Evolutionary conservation across 2,113 vertebrate species (phyloP), one percentile per base, ranked within the genome.

Genomic region (Anthoscopus minutus): DNA sequence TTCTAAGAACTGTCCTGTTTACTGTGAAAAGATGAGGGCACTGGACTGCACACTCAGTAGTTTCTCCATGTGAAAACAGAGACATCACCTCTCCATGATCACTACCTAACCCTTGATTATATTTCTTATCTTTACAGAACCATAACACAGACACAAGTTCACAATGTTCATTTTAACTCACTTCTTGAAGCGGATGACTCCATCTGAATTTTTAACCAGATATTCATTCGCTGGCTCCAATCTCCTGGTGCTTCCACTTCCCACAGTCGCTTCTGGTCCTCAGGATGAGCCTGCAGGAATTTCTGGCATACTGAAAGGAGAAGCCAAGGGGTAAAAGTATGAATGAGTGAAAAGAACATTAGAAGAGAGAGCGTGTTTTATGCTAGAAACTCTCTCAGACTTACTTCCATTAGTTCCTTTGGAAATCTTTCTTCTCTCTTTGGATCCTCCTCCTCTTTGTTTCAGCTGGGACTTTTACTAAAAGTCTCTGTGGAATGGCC

Each of bases 171-270:
- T 24, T 80, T 71, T 57, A 50, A 97, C 98, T 98, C 94, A 98
- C 98, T 66, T 54, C 94, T 89, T 35, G 82, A 60, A 87, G 50
- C 65, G 50, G 86, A 90, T 18, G 85, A 94, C 38, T 97, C 97
- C 35, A 98, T 97, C 74, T 97, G 98, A 94, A 99, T 96, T 94
- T 97, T 98, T 45, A 99, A 97, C 99, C 99, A 99, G 97, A 99
- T 98, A 96, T 98, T 99, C 58, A 83, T n/a, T 13, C 98, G 91
- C 86, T 99, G 99, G 86, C 92, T 97, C 98, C 99, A 99, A 21
- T 95, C 97, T 30, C 99, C 99, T 0, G 98, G 99, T 74, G 98
- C 96, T 89, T 99, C 98, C 84, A 99, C 99, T 96, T 99, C 99
- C 95, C 99, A 99, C 72, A 99, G 96, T 31, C 98, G 98, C 8